Percentiles rank a stretch among this genome's conserved stretches.
phyloP scores from a whole-genome alignment of 1,140 invertebrate genomes.

The Lepidurus arcticus region DNA sequence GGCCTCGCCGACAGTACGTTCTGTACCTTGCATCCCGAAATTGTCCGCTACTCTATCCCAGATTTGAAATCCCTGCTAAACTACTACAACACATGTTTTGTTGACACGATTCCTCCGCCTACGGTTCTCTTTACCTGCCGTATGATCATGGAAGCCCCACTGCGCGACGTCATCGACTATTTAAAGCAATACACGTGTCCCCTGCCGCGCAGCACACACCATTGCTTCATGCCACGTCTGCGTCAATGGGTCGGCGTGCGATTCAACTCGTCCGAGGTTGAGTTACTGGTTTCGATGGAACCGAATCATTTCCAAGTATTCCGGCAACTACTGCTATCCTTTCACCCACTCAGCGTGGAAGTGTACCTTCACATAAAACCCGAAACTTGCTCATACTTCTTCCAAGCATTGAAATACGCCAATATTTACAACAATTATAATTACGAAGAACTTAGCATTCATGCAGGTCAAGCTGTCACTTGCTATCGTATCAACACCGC shows the following conservation, averaged over 20 bases:
- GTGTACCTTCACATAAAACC: not conserved
- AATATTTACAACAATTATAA: not conserved
- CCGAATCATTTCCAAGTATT: not conserved
- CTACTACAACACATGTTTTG: not conserved
- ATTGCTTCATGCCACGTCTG: not conserved
- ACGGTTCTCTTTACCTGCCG: not conserved
- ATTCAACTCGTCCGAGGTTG: not conserved
- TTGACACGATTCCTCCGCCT: not conserved
- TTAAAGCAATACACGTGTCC: not conserved
- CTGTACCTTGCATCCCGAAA: not conserved
- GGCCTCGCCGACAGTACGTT: not conserved
- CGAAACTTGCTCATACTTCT: not conserved
- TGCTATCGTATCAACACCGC: not conserved
- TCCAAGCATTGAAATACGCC: not conserved
- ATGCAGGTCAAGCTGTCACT: not conserved
- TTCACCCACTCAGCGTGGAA: not conserved
- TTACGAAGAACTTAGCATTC: not conserved
- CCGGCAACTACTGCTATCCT: not conserved
- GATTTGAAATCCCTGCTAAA: not conserved
- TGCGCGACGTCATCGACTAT: not conserved
- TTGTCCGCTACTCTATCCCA: not conserved
- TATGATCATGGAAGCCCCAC: not conserved
- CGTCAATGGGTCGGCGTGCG: not conserved
- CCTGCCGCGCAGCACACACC: not conserved
- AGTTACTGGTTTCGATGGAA: not conserved